Base-by-base conservation (phyloP, 53 echinoderm and acorn worm genomes). In the Stichopus horrens region DNA sequence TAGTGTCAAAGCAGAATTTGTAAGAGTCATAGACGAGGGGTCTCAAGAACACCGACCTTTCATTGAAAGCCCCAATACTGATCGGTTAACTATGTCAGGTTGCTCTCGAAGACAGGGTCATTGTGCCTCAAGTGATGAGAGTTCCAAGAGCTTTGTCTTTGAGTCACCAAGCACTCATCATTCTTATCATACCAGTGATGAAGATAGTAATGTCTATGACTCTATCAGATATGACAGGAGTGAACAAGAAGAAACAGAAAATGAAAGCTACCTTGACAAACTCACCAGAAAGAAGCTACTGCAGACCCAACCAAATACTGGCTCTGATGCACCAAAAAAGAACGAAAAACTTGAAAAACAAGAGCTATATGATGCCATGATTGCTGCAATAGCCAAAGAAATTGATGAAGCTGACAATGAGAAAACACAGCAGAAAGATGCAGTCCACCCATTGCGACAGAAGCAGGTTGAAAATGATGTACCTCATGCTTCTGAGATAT, bases 101-200 rank as follows among this genome's bases (percentile, higher is more conserved):
- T 37, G 37, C 37, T 16, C 71, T n/a, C 4, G n/a, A 16, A 18
- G 16, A 16, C 71, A 71, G 6, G 6, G 7, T 20, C 14, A 71
- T 71, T 20, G 18, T 5, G 22, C 9, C 22, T 81, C 81, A n/a
- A 54, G 55, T 21, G 81, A 81, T 58, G 81, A 81, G 55, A 81
- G 81, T 9, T 21, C 57, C 23, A 81, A 81, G 11, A 81, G 81
- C 53, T 81, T 81, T 56, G 81, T 81, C 21, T 81, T 81, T 81
- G 81, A 81, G 57, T 56, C 81, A 81, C 81, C 81, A 81, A 81
- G 81, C 53, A 81, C 81, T 54, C 81, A 81, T 81, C 81, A 81
- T 58, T 81, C 81, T 9, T 81, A 81, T 20, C 57, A 81, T 53
- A 56, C 81, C 4, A 81, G 81, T 58, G 81, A 81, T n/a, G 81